phyloP scores from a whole-genome alignment of 1,140 invertebrate genomes.

The Leguminivora glycinivorella region DNA sequence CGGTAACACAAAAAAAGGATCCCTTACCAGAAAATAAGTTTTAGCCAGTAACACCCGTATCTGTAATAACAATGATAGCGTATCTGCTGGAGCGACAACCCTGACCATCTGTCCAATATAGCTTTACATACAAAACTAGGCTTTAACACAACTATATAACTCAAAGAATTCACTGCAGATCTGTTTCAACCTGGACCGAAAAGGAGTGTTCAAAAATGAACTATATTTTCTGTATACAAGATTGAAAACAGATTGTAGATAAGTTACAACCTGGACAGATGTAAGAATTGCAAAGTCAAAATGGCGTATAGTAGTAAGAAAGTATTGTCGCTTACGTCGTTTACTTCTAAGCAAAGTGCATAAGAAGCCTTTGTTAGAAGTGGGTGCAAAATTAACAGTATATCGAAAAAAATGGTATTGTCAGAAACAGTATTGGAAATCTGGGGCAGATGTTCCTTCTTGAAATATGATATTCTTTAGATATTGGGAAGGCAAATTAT shows the following conservation, averaged over 20 bases:
- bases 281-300: background rate
- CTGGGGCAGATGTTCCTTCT: conserved; percentile 1
- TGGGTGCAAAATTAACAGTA: conserved; percentile 58
- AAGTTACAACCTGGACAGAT: background rate
- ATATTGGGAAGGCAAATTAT: conserved; percentile 3
- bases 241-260: background rate
- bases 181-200: background rate
- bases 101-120: background rate
- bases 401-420: conserved; percentile 29
- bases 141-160: background rate
- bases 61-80: background rate
- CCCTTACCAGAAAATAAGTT: background rate
- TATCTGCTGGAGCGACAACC: background rate
- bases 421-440: conserved; percentile 4
- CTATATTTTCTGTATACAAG: background rate
- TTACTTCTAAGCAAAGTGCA: background rate
- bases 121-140: background rate
- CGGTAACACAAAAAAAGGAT: background rate
- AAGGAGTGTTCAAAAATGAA: background rate
- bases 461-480: conserved; percentile 32
- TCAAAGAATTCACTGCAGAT: background rate
- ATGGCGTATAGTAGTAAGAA: background rate
- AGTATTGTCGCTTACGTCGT: background rate
- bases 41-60: background rate
- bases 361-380: conserved; percentile 29